Conservation (phyloP, 37 sponge, comb jelly and placozoan species). For the Haliclona indistincta region DNA sequence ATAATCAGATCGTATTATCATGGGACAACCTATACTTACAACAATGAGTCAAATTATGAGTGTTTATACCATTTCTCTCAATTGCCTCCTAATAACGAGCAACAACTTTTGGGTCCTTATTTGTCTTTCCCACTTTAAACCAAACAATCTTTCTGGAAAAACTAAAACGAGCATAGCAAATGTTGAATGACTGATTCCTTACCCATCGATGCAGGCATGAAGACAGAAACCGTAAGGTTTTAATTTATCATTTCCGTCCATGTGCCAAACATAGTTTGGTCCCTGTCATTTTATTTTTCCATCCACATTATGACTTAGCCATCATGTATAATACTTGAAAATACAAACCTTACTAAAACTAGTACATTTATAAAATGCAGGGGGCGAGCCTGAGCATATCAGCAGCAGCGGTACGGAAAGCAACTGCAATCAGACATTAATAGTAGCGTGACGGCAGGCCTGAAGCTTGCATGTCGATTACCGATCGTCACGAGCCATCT, state of each 20-base stretch:
- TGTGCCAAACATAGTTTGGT: conserved; percentile 6
- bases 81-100: neutral
- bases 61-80: neutral
- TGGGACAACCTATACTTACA: neutral
- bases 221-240: neutral
- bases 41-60: neutral
- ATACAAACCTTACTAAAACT: too few species aligned
- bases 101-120: neutral
- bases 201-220: conserved; percentile 10
- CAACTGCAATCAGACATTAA: too few species aligned
- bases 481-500: too few species aligned
- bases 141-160: neutral
- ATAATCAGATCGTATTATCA: neutral
- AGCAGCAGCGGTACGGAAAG: too few species aligned
- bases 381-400: too few species aligned
- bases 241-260: conserved; percentile 1
- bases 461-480: too few species aligned
- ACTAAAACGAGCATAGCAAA: too few species aligned
- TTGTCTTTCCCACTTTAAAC: neutral
- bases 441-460: neutral
- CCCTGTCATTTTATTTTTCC: neutral
- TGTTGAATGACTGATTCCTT: neutral
- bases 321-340: too few species aligned
- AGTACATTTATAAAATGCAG: too few species aligned
- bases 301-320: neutral